Evolutionary conservation across 2,113 vertebrate genomes (phyloP), one percentile per base, ranked within the genome.

Genomic region (Microcebus griseorufus): DNA sequence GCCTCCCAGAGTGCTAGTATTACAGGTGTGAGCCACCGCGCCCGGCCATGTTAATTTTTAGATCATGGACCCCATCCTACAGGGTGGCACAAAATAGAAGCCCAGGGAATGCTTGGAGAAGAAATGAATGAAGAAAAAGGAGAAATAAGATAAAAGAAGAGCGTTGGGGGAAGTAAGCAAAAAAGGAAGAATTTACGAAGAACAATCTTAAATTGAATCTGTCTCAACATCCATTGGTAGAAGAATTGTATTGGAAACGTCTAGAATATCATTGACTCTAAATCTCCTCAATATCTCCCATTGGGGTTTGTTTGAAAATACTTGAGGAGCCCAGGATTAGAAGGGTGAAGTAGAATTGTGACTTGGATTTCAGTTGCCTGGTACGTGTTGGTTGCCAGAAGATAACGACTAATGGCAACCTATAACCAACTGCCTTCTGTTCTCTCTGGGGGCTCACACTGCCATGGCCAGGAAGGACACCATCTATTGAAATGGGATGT

Each of bases 231-330:
- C 34, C 55, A 75, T 7, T 22, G n/a, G 23, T 20, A 42, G 16
- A 72, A 13, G 7, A 76, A 13, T 11, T 39, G 5, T 72, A 13
- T 18, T 6, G 23, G 94, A 89, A 79, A 55, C 11, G 4, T 88
- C 25, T 16, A 10, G 51, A 29, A 55, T 65, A 69, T 34, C 51
- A n/a, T 3, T 60, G 64, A 48, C 25, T 80, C 16, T 79, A 53
- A 90, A 73, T 67, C 39, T 72, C 51, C 51, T 88, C 32, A 42
- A 25, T 51, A 11, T 42, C n/a, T 92, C 55, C 29, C 80, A 1
- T 29, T 60, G 39, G 55, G 7, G 2, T 81, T 96, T 79, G 64
- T 72, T 65, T 95, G 78, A 42, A 95, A 85, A 83, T 76, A 83
- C 5, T 62, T 93, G 20, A 87, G 60, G 16, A 92, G 83, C 6